Conservation (phyloP, 2,797 vertebrate genomes). For the Champsocephalus esox region DNA sequence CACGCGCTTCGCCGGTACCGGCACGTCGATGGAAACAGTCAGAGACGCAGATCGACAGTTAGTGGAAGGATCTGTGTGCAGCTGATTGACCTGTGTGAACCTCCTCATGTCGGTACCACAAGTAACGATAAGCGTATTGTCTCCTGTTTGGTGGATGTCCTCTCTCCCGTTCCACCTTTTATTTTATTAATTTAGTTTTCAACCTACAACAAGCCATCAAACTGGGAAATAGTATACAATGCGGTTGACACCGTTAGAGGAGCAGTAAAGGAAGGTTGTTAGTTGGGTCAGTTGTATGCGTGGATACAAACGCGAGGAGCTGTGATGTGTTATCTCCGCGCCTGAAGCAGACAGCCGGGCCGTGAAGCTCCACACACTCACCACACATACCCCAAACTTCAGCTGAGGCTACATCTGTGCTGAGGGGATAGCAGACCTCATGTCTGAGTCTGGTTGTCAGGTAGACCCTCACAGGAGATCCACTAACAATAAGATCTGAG, state of each 20-base stretch:
- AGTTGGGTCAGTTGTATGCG: constrained; percentile 16
- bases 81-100: constrained; percentile 29
- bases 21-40: constrained; percentile 9
- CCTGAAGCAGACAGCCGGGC: constrained; percentile 52
- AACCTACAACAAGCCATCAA: constrained; percentile 1
- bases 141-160: constrained; percentile 11
- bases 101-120: background rate
- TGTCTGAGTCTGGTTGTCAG: constrained; percentile 18
- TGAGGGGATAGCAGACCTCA: constrained; percentile 13
- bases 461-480: constrained; percentile 4
- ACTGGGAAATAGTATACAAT: background rate
- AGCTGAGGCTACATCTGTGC: constrained; percentile 9
- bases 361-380: constrained; percentile 39
- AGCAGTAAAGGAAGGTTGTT: background rate
- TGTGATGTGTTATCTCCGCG: constrained; percentile 55
- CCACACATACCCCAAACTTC: constrained; percentile 1
- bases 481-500: background rate
- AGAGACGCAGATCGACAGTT: background rate
- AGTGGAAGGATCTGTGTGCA: background rate
- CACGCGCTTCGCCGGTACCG: constrained; percentile 30
- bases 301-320: constrained; percentile 6
- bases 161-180: background rate
- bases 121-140: background rate
- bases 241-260: no score
- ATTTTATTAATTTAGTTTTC: background rate